Conservation (phyloP, 2,888 invertebrate species). For the Vanessa cardui region DNA sequence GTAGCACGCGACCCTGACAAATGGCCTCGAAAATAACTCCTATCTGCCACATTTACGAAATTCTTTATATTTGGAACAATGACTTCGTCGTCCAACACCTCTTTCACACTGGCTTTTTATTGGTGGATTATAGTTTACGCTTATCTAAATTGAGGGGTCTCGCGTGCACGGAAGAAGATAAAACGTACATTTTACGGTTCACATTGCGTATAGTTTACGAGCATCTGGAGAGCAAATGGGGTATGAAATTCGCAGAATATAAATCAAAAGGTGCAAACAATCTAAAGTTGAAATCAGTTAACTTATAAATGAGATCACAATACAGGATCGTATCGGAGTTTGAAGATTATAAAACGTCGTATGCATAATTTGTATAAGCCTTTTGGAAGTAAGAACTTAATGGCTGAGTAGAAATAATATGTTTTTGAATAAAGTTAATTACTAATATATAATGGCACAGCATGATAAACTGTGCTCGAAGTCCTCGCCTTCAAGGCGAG, state of each 20-base stretch:
- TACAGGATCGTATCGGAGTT: no score
- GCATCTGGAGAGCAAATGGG: slow-evolving; percentile 5
- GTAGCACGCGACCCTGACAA: slow-evolving; percentile 33
- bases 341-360: no score
- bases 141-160: slow-evolving; percentile 24
- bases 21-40: slow-evolving; percentile 35
- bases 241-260: neutral
- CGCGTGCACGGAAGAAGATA: slow-evolving; percentile 17
- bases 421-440: no score
- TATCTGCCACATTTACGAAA: slow-evolving; percentile 13
- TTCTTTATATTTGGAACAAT: slow-evolving; percentile 15
- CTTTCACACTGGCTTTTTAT: slow-evolving; percentile 20
- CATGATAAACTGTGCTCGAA: no score
- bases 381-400: no score
- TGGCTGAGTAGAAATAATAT: no score
- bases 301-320: neutral
- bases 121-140: slow-evolving; percentile 23
- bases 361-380: no score
- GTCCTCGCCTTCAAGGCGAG: no score
- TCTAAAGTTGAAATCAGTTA: neutral
- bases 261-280: slow-evolving; percentile 3
- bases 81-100: slow-evolving; percentile 16
- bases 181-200: slow-evolving; percentile 19
- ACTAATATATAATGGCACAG: no score
- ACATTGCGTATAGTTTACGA: slow-evolving; percentile 8